Evolutionary conservation across 1,140 invertebrate genomes (phyloP), one percentile per base, ranked within the genome.

Genomic region (Battus philenor): DNA sequence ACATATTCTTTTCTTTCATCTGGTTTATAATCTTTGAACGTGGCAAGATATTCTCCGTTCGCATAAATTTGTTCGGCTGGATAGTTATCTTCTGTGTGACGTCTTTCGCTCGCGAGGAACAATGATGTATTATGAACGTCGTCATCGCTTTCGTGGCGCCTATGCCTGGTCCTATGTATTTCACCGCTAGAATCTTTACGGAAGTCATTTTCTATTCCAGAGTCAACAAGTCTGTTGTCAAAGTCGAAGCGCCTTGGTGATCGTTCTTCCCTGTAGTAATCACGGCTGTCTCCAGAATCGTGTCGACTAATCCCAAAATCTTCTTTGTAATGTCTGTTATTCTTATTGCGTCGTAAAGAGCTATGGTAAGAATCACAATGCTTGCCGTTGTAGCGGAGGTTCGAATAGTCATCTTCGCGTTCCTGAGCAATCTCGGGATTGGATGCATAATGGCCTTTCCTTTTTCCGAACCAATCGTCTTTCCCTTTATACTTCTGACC

Each of bases 191-290:
- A 91, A 54, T 93, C 91, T 12, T 91, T 87, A 26, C 91, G 87
- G 54, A 92, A 93, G 58, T 94, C 92, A 54, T 93, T 93, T 68
- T 93, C 92, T 43, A 93, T 94, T 0, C 92, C 92, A 1, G 92
- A 94, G 78, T 94, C 92, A 1, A 91, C 91, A 11, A 91, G 80
- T 17, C 90, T 86, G 54, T 90, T 91, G 46, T 91, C 90, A 45
- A 83, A 87, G 30, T 86, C 84, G 50, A 72, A 83, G 54, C 81
- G 78, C 47, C 69, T 76, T 33, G 70, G 87, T 47, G 74, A 80
- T 59, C 68, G 81, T 44, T 77, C 78, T 33, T 74, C 77, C 34
- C 77, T 72, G 50, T 77, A 89, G 43, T 78, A 88, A 62, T 80
- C 84, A 36, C 73, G 72, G 49, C 70, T 86, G 39, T 87, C 77